A percentile compares a stretch with the other conserved stretches of the same genome.
phyloP scores from a whole-genome alignment of 2,888 invertebrate genomes.

The Drosophila merina region DNA sequence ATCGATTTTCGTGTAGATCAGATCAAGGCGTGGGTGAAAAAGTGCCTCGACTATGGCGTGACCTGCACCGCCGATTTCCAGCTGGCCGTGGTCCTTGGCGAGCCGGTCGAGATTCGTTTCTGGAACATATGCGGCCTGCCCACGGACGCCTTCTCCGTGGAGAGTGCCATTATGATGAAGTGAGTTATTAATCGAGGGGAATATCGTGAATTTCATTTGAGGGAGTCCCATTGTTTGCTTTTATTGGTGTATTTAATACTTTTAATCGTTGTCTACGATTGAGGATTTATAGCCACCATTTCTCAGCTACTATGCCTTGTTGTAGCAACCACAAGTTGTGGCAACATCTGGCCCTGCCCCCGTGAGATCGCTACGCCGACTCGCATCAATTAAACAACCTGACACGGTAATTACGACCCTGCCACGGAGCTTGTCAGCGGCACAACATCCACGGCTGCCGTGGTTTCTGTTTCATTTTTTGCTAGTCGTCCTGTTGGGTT shows the following conservation, averaged over 20 bases:
- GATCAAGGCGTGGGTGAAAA: slow-evolving; percentile 89
- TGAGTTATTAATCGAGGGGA: slow-evolving; percentile 84
- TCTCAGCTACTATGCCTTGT: neutral
- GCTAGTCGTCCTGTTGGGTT: slow-evolving; percentile 15
- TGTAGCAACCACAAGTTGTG: slow-evolving; percentile 27
- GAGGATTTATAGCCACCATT: slow-evolving; percentile 4
- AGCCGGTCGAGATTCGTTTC: slow-evolving; percentile 93
- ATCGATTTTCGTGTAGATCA: slow-evolving; percentile 88
- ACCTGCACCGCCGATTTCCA: slow-evolving; percentile 90
- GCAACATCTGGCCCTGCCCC: slow-evolving; percentile 24
- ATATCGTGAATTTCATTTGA: neutral
- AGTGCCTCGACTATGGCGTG: slow-evolving; percentile 88
- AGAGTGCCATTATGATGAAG: slow-evolving; percentile 96
- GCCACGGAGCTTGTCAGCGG: slow-evolving; percentile 48
- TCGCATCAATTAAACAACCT: slow-evolving; percentile 68
- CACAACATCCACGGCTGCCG: slow-evolving; percentile 45
- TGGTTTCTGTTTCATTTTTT: slow-evolving; percentile 8
- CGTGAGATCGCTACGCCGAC: slow-evolving; percentile 32
- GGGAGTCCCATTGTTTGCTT: neutral
- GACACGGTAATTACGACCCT: slow-evolving; percentile 68
- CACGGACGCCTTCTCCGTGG: slow-evolving; percentile 94
- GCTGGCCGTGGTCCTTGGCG: slow-evolving; percentile 91
- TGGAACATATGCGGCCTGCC: slow-evolving; percentile 97
- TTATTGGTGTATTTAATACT: neutral
- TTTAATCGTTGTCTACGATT: slow-evolving; percentile 1